Conservation (phyloP, 2,888 invertebrate genomes). For the Stenodema calcarata region DNA sequence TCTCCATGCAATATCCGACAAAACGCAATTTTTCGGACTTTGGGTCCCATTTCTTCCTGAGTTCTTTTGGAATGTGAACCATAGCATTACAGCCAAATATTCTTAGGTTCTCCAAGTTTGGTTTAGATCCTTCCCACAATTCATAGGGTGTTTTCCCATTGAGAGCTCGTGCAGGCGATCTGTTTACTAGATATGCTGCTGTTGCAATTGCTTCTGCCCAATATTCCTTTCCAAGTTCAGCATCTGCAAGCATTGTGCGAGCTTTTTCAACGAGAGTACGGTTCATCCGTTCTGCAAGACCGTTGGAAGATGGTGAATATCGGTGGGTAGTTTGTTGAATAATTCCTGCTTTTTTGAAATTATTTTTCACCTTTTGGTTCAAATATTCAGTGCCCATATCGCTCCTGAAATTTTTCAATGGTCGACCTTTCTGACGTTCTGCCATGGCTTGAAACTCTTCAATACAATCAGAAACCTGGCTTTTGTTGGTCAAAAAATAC, state of each 20-base stretch:
- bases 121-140: not conserved
- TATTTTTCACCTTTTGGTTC: constrained; percentile 37
- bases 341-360: constrained; percentile 6
- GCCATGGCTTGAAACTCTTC: not conserved
- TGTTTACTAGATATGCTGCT: not conserved
- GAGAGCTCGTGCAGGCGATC: constrained; percentile 20
- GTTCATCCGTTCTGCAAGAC: constrained; percentile 37
- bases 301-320: constrained; percentile 51
- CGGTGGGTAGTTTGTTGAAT: constrained; percentile 40
- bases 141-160: constrained; percentile 18
- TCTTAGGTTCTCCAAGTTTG: constrained; percentile 2
- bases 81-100: constrained; percentile 5
- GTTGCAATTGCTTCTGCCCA: constrained; percentile 34
- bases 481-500: not conserved
- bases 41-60: not conserved
- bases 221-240: constrained; percentile 4
- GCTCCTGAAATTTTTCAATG: constrained; percentile 58
- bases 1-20: constrained; percentile 30
- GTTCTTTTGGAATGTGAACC: constrained; percentile 26
- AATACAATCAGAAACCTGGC: not conserved
- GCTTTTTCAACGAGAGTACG: constrained; percentile 47
- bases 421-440: constrained; percentile 52
- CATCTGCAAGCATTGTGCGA: not conserved
- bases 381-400: constrained; percentile 59
- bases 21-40: constrained; percentile 22